Evolutionary conservation across 2,113 vertebrate species (phyloP), one percentile per base, ranked within the genome.

Genomic region (Tautogolabrus adspersus): DNA sequence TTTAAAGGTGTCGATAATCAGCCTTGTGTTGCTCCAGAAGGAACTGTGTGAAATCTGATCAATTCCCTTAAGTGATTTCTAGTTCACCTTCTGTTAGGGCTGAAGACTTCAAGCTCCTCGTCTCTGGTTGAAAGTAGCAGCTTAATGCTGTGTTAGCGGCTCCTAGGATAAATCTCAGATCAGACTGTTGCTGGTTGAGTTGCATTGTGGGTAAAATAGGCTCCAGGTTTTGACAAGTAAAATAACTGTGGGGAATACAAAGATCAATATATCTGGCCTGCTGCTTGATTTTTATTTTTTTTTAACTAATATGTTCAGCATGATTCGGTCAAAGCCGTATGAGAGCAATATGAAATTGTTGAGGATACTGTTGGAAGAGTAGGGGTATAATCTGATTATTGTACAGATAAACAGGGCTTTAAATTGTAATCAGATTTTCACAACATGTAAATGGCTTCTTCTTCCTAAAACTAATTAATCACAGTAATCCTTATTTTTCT

Each of bases 391-490:
- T 72, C 44, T 0, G 10, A 72, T 76, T 67, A 58, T 19, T 58
- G 58, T 58, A n/a, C 30, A 61, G 40, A 44, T 75, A 34, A 75
- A 54, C 19, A 19, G 21, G 57, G 57, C 11, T 26, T 26, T 26
- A 26, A 26, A 26, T 23, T 23, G 37, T 26, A 62, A 61, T 72
- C 26, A 40, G 0, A 67, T 21, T 8, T 51, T 61, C 30, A 60
- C 40, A n/a, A n/a, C n/a, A 62, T 66, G 60, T 66, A 26, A 67
- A 68, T 4, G 2, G 7, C 57, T 1, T 75, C 42, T 75, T 6
- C 11, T n/a, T 38, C 3, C 57, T 58, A 57, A 34, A 72, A 22
- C 37, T 52, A 34, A 60, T 60, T 66, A 34, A 13, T 66, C 18
- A 9, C n/a, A 0, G 12, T 59, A 72, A 66, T 72, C 54, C 46